These are phyloP conservation scores for Mizuhopecten yessoensis DNA, from an alignment of 1,140 invertebrate genomes.

Conservation along the genomic window DNA sequence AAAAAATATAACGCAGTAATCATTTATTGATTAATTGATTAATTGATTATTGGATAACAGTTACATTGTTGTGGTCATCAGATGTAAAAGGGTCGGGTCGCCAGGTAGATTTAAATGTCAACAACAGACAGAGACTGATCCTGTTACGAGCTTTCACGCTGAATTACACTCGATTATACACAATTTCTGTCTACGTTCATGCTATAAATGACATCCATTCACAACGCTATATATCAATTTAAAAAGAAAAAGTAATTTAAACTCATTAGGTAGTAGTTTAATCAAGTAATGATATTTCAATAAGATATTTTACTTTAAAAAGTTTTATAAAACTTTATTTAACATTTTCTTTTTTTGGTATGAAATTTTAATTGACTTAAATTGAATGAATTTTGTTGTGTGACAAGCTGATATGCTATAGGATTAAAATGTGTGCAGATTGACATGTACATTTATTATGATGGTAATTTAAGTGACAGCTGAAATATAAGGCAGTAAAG, in stretches of 20 bases:
- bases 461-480: too few species aligned
- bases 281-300: slow-evolving; percentile 7
- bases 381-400: not conserved
- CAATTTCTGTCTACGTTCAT: slow-evolving; percentile 1
- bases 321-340: not conserved
- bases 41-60: slow-evolving; percentile 35
- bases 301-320: slow-evolving; percentile 23
- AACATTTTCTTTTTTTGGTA: not conserved
- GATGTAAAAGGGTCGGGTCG: not conserved
- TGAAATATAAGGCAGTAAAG: too few species aligned
- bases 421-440: too few species aligned
- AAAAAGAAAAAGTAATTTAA: not conserved
- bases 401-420: too few species aligned
- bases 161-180: slow-evolving; percentile 30
- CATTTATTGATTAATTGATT: slow-evolving; percentile 8
- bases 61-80: slow-evolving; percentile 34
- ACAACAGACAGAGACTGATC: not conserved
- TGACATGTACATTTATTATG: too few species aligned
- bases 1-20: not conserved
- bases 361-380: not conserved
- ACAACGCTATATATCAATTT: not conserved
- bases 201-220: slow-evolving; percentile 33
- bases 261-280: not conserved
- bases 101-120: slow-evolving; percentile 11
- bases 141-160: slow-evolving; percentile 8